phyloP scores from a whole-genome alignment of 2,888 invertebrate genomes.

The Bellardia bayeri region DNA sequence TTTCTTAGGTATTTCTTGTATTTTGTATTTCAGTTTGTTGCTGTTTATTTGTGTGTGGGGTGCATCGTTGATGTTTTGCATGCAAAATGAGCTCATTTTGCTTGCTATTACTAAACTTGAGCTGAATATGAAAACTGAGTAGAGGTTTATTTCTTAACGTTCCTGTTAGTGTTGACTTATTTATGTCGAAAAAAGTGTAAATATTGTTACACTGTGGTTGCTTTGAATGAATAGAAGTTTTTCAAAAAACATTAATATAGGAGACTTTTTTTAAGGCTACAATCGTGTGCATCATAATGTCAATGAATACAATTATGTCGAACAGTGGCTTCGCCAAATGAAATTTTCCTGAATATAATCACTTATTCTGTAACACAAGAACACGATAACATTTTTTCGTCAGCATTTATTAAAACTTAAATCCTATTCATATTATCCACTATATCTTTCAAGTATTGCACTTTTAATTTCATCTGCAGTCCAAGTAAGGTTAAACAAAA shows the following conservation, averaged over 20 bases:
- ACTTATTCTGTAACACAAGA: too few species aligned
- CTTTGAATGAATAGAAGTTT: not conserved
- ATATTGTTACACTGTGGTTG: not conserved
- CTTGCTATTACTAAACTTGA: conserved; percentile 65
- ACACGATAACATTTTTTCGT: too few species aligned
- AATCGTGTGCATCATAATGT: too few species aligned
- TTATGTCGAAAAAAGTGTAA: conserved; percentile 24
- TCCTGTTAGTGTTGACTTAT: conserved; percentile 5
- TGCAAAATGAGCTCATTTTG: conserved; percentile 61
- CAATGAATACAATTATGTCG: too few species aligned
- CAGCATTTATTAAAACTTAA: not conserved
- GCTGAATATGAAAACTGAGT: conserved; percentile 50
- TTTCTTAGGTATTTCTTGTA: conserved; percentile 12
- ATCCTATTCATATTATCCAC: not conserved
- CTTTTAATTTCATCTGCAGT: conserved; percentile 34
- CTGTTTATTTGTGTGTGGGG: not conserved
- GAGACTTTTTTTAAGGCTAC: too few species aligned
- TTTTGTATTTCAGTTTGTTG: not conserved
- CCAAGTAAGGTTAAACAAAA: conserved; percentile 21
- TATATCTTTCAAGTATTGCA: not conserved
- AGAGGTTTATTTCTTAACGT: conserved; percentile 16
- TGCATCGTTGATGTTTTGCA: conserved; percentile 69
- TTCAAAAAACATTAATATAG: not conserved
- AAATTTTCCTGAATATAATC: too few species aligned
- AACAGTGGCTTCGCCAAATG: too few species aligned